phyloP scores from a whole-genome alignment of 2,888 invertebrate species.

The Tinea semifulvella region DNA sequence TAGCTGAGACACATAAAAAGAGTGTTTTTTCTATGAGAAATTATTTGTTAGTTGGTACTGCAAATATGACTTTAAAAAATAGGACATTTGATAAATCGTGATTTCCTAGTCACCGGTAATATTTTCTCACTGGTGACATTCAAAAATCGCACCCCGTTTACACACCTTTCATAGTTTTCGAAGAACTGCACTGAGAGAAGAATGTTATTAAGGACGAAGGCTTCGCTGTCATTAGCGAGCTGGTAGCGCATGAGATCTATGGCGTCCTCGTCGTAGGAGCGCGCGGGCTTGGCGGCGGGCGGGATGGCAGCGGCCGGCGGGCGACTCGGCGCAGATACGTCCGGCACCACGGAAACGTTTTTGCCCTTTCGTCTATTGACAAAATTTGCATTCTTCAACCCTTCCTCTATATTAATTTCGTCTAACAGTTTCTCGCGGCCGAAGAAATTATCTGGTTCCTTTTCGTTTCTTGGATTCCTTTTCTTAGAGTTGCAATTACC shows the following conservation, averaged over 20 bases:
- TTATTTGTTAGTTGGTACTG: too few relatives aligned
- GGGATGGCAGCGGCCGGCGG: slow-evolving; percentile 24
- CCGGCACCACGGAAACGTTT: slow-evolving; percentile 30
- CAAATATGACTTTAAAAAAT: too few relatives aligned
- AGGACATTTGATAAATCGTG: too few relatives aligned
- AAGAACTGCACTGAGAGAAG: slow-evolving; percentile 81
- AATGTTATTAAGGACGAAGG: slow-evolving; percentile 80
- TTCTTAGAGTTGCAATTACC: slow-evolving; percentile 53
- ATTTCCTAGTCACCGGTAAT: too few relatives aligned
- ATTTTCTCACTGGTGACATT: too few relatives aligned
- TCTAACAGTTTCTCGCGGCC: slow-evolving; percentile 48
- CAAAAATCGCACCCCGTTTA: too few relatives aligned
- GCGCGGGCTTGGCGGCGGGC: slow-evolving; percentile 33
- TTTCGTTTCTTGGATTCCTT: slow-evolving; percentile 25
- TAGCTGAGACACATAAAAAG: too few relatives aligned
- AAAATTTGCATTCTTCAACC: slow-evolving; percentile 34
- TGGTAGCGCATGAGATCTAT: slow-evolving; percentile 66
- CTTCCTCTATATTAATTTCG: slow-evolving; percentile 37
- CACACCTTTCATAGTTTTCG: slow-evolving; percentile 79
- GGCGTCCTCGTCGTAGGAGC: slow-evolving; percentile 61
- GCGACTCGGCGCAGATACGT: slow-evolving; percentile 26
- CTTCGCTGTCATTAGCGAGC: slow-evolving; percentile 69
- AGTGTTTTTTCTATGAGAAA: too few relatives aligned
- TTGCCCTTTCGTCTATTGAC: slow-evolving; percentile 34
- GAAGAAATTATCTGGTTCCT: slow-evolving; percentile 52